Percentiles rank a stretch among this genome's conserved stretches.
These are phyloP conservation scores for Drosophila ercepeae DNA, from an alignment of 1,140 invertebrate species.

Conservation along the genomic window DNA sequence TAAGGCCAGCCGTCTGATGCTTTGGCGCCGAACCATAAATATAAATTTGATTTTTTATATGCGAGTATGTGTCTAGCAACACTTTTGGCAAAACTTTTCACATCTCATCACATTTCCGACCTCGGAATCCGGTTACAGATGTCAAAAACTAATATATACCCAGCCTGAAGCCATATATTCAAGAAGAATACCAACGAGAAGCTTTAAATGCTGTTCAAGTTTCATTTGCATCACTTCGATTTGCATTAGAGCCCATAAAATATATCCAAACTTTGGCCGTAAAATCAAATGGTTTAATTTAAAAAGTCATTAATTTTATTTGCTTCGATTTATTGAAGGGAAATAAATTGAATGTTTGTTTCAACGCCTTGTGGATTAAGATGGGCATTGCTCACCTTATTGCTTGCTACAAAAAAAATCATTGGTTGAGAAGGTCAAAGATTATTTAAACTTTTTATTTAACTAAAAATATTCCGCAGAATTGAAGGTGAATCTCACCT, in stretches of 20 bases:
- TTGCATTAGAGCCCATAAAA: slow-evolving; percentile 62
- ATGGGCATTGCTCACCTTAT: slow-evolving; percentile 10
- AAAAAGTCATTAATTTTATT: slow-evolving; percentile 47
- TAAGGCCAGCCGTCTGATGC: slow-evolving; percentile 47
- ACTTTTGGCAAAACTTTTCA: slow-evolving; percentile 40
- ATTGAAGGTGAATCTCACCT: too few species aligned
- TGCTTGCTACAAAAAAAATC: background rate
- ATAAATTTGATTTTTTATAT: slow-evolving; percentile 75
- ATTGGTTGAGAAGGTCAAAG: too few species aligned
- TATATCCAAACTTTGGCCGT: slow-evolving; percentile 52
- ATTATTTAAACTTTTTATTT: too few species aligned
- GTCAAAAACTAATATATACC: slow-evolving; percentile 27
- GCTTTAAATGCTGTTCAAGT: slow-evolving; percentile 46
- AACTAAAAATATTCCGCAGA: too few species aligned
- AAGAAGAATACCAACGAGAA: slow-evolving; percentile 13
- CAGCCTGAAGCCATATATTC: background rate
- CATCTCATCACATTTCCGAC: slow-evolving; percentile 23
- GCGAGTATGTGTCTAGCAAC: slow-evolving; percentile 57
- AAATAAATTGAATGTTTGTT: slow-evolving; percentile 30
- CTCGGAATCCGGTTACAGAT: slow-evolving; percentile 23
- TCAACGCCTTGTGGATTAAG: slow-evolving; percentile 17
- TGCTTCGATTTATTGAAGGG: slow-evolving; percentile 8
- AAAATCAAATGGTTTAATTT: slow-evolving; percentile 56
- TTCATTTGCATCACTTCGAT: slow-evolving; percentile 54
- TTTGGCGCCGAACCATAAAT: slow-evolving; percentile 62